These are phyloP conservation scores for Andricus quercusramuli DNA, from an alignment of 2,888 invertebrate genomes.

Conservation along the genomic window DNA sequence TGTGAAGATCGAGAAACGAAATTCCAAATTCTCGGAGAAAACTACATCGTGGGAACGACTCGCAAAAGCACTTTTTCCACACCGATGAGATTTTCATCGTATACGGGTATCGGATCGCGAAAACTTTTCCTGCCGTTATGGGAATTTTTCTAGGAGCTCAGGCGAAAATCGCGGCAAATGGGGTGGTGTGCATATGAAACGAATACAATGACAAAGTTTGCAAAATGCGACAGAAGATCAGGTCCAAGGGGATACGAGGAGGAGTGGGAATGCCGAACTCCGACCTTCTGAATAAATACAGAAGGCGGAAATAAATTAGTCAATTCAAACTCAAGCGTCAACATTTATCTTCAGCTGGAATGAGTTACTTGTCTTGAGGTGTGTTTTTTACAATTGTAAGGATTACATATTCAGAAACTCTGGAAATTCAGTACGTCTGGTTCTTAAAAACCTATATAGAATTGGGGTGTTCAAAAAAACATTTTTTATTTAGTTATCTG, in stretches of 20 bases:
- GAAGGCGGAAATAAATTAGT: neutral
- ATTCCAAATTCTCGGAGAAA: neutral
- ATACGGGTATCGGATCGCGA: constrained; percentile 28
- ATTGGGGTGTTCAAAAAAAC: too few species aligned
- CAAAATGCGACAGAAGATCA: constrained; percentile 4
- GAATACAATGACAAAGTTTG: constrained; percentile 26
- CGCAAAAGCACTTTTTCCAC: constrained; percentile 30
- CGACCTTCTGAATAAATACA: neutral
- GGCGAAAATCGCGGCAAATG: constrained; percentile 32
- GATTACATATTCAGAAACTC: too few species aligned
- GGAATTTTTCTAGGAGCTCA: constrained; percentile 43
- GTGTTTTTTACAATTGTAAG: too few species aligned
- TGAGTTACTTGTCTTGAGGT: too few species aligned
- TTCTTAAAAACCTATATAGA: too few species aligned
- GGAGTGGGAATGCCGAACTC: neutral
- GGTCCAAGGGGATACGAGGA: neutral
- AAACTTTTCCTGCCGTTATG: constrained; percentile 44
- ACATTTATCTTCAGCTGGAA: too few species aligned
- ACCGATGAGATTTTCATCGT: constrained; percentile 38
- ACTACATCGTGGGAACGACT: neutral
- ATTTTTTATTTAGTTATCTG: too few species aligned
- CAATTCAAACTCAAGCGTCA: neutral
- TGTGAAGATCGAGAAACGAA: neutral
- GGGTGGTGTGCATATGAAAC: constrained; percentile 20
- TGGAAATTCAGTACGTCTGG: too few species aligned